Evolutionary conservation across 2,797 vertebrate genomes (phyloP), one percentile per base, ranked within the genome.

Genomic region (Lacerta bilineata): DNA sequence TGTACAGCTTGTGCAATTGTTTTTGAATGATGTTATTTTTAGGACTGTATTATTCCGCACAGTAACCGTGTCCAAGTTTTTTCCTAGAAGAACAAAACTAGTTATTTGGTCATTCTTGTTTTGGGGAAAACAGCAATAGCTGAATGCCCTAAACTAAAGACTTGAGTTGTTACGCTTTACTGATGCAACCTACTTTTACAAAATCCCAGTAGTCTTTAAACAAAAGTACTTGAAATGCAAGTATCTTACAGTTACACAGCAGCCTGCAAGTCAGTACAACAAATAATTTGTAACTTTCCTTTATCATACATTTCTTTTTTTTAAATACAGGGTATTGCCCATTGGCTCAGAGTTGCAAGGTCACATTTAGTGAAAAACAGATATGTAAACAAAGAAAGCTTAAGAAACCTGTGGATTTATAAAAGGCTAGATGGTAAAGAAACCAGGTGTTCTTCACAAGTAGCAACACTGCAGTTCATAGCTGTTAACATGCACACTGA

Each of bases 271-370:
- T 85, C 77, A 93, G 69, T 68, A 84, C 64, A 92, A 93, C n/a
- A 90, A 94, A 86, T 81, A 78, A 82, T 83, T 84, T 74, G 3
- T 85, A 61, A 88, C 84, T 86, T 84, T 84, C 90, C 84, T 93
- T 87, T 90, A 94, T 83, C 50, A 89, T 78, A 83, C 8, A 15
- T 86, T 82, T 94, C 6, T 92, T 91, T 15, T 94, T 8, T 92
- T 91, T 15, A 15, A 55, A 93, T 93, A 88, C 85, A 93, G 46
- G 74, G 85, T 85, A 72, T 61, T 91, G 85, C 77, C 89, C 86
- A 88, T 46, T 90, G 89, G 93, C 64, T 90, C 59, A 91, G 91
- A 90, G 88, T 85, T 91, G 88, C 75, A 83, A 90, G 66, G 89
- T 83, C 83, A 94, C 43, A 90, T 50, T 87, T n/a, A 84, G 90